phyloP scores from a whole-genome alignment of 2,797 vertebrate species.

The Darevskia nairensis region DNA sequence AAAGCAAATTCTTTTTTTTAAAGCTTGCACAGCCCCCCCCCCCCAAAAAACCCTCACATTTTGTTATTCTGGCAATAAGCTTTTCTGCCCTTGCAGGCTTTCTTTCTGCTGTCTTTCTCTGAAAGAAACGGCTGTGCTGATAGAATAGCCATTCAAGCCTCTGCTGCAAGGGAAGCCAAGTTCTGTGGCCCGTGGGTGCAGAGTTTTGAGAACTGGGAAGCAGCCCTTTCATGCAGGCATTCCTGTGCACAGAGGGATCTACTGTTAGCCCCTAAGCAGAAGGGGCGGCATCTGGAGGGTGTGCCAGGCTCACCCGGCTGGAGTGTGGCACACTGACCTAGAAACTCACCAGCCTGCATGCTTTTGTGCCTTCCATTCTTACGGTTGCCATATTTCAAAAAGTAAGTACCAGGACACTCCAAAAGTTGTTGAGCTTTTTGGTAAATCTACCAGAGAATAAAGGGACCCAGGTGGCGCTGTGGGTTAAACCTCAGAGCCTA shows the following conservation, averaged over 20 bases:
- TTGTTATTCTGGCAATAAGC: constrained; percentile 30
- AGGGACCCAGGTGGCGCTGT: too few relatives aligned
- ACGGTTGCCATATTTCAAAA: too few relatives aligned
- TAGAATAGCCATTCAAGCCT: constrained; percentile 13
- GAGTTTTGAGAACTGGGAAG: constrained; percentile 37
- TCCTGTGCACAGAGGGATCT: constrained; percentile 44
- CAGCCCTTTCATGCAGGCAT: too few relatives aligned
- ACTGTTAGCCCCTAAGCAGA: constrained; percentile 53
- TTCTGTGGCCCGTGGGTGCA: constrained; percentile 34
- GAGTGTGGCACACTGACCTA: neutral
- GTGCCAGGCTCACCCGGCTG: too few relatives aligned
- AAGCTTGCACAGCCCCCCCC: neutral
- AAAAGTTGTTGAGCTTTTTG: too few relatives aligned
- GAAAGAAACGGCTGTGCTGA: constrained; percentile 45
- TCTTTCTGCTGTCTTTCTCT: constrained; percentile 8
- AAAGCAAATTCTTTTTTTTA: neutral
- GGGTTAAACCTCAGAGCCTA: too few relatives aligned
- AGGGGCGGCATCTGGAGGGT: neutral
- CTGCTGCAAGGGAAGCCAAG: constrained; percentile 17
- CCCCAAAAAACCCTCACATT: neutral
- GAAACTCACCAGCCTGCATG: neutral
- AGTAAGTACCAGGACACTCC: too few relatives aligned
- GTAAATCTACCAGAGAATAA: too few relatives aligned
- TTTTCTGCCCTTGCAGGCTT: constrained; percentile 13
- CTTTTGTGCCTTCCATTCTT: neutral